Conservation (phyloP, 2,888 invertebrate genomes). For the Xestia sexstrigata region DNA sequence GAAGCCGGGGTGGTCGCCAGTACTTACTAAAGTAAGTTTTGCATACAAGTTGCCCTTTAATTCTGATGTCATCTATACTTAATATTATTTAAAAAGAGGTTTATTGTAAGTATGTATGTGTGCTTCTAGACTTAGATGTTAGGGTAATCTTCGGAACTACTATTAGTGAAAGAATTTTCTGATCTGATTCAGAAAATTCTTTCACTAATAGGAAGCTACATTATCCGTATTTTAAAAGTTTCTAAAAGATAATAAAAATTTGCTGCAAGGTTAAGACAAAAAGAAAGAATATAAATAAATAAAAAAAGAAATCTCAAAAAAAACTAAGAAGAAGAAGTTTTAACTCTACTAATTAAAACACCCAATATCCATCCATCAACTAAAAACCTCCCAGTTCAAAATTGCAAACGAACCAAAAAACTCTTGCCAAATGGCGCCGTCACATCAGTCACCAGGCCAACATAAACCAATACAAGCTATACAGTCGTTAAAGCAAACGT, state of each 20-base stretch:
- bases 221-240: neutral
- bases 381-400: conserved; percentile 25
- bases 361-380: conserved; percentile 46
- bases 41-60: neutral
- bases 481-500: conserved; percentile 80
- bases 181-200: neutral
- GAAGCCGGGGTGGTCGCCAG: no score
- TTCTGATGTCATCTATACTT: neutral
- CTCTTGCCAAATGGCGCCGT: conserved; percentile 46
- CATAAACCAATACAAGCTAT: conserved; percentile 62
- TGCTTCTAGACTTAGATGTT: neutral
- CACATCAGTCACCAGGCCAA: conserved; percentile 56
- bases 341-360: conserved; percentile 28
- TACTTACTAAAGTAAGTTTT: no score
- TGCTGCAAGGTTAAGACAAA: no score
- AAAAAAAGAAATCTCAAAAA: no score
- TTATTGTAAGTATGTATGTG: neutral
- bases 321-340: neutral
- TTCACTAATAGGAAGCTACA: neutral
- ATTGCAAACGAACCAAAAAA: conserved; percentile 53
- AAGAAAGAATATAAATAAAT: no score
- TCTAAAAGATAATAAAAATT: no score
- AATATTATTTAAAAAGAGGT: neutral
- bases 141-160: neutral
- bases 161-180: no score